A percentile compares a stretch with the other conserved stretches of the same genome.
These are phyloP conservation scores for Catharus fuscescens DNA, from an alignment of 2,113 vertebrate species.

Conservation along the genomic window DNA sequence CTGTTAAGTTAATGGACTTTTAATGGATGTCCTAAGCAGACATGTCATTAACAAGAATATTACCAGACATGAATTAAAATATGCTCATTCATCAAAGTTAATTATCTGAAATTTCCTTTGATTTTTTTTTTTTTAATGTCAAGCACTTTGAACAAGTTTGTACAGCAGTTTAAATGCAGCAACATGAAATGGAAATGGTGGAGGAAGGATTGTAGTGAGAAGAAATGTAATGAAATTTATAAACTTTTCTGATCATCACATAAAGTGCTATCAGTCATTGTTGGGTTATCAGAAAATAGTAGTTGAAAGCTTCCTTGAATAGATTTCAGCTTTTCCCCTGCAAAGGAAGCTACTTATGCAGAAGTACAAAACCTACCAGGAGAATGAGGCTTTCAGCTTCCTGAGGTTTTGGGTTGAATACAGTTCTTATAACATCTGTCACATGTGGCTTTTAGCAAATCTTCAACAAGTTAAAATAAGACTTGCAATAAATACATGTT, in stretches of 20 bases:
- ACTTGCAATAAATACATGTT: slow-evolving; percentile 71
- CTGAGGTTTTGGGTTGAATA: slow-evolving; percentile 57
- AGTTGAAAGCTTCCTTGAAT: slow-evolving; percentile 42
- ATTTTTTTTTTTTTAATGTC: slow-evolving; percentile 54
- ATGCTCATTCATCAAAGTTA: slow-evolving; percentile 74
- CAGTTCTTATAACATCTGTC: slow-evolving; percentile 55
- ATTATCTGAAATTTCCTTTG: slow-evolving; percentile 70
- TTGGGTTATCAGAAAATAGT: slow-evolving; percentile 38
- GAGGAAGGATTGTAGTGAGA: not conserved
- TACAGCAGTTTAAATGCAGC: slow-evolving; percentile 50
- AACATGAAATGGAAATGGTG: slow-evolving; percentile 39
- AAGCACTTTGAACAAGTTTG: slow-evolving; percentile 65
- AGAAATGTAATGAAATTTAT: slow-evolving; percentile 31
- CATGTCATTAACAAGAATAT: slow-evolving; percentile 76
- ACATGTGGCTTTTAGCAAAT: slow-evolving; percentile 71
- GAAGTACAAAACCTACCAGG: slow-evolving; percentile 46
- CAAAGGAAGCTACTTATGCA: slow-evolving; percentile 43
- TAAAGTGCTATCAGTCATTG: slow-evolving; percentile 20
- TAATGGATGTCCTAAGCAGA: slow-evolving; percentile 78
- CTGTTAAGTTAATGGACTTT: slow-evolving; percentile 80
- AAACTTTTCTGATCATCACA: slow-evolving; percentile 22
- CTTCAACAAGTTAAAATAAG: slow-evolving; percentile 66
- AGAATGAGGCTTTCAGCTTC: slow-evolving; percentile 42
- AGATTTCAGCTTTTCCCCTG: slow-evolving; percentile 52
- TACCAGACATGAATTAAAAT: slow-evolving; percentile 72